A percentile compares a stretch with the other conserved stretches of the same genome.
Conservation (phyloP, 2,888 invertebrate species). For the Temnothorax unifasciatus region DNA sequence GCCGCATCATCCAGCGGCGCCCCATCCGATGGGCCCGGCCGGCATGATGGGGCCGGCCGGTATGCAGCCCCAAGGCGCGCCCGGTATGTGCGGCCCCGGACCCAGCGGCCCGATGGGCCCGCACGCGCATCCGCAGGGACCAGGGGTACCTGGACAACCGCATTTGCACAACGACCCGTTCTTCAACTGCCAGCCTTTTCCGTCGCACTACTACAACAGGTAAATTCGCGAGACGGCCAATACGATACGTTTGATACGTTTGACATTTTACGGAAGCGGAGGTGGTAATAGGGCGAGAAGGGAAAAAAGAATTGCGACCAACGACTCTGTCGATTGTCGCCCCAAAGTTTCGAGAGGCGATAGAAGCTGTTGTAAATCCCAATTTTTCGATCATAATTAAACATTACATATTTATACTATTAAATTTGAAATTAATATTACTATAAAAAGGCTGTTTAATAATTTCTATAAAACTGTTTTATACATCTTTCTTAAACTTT, state of each 20-base stretch:
- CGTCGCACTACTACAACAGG: slow-evolving; percentile 89
- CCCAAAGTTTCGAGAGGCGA: neutral
- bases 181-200: slow-evolving; percentile 88
- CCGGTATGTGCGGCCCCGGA: slow-evolving; percentile 84
- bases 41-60: slow-evolving; percentile 81
- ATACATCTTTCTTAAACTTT: neutral
- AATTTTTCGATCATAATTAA: neutral
- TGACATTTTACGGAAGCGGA: slow-evolving; percentile 6
- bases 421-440: neutral
- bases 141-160: slow-evolving; percentile 85
- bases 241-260: neutral
- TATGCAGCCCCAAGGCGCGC: slow-evolving; percentile 84
- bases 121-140: slow-evolving; percentile 82
- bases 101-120: slow-evolving; percentile 84
- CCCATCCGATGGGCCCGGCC: slow-evolving; percentile 83
- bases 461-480: neutral
- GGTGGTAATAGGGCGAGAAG: neutral
- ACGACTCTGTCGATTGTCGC: neutral
- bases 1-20: slow-evolving; percentile 83
- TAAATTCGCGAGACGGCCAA: slow-evolving; percentile 71
- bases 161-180: slow-evolving; percentile 88
- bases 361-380: neutral
- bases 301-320: neutral
- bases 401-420: neutral
- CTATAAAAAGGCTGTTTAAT: neutral